Base-by-base conservation (phyloP, 2,888 invertebrate genomes). In the Ferdinandea cuprea region DNA sequence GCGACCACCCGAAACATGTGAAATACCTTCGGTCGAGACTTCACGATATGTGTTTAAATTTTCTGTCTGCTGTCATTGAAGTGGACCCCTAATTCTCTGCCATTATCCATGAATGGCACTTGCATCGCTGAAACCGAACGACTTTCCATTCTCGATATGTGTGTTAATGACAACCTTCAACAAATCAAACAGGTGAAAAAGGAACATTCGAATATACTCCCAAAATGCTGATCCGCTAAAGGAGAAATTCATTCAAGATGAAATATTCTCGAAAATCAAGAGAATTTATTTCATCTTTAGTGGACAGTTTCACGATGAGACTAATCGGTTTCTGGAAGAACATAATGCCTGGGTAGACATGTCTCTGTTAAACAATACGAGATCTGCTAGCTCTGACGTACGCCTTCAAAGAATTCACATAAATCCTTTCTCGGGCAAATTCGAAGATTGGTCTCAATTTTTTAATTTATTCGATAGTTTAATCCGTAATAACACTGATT, bases 231-330 rank as follows among this genome's bases (percentile, higher is more conserved):
- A 59, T 42, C 44, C 28, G 19, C 11, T 44, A n/a, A 59, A 19
- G 17, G 59, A 44, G 8, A 44, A 59, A 15, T 59, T 30, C 5
- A 3, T 44, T 9, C 11, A 15, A 17, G 28, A 44, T 44, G 59
- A 59, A 59, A 59, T 44, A 15, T 59, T 30, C 44, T 37, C 40
- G n/a, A n/a, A n/a, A n/a, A n/a, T n/a, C n/a, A n/a, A n/a, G n/a
- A n/a, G n/a, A n/a, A n/a, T n/a, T n/a, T n/a, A n/a, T n/a, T n/a
- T n/a, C n/a, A n/a, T n/a, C n/a, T n/a, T n/a, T n/a, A n/a, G n/a
- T n/a, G n/a, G 59, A 15, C 11, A 17, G 5, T 5, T 28, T 4
- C 15, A 59, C 9, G 28, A 44, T 30, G 59, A 59, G 44, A 11
- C 19, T 28, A 11, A 44, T n/a, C 28, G n/a, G 0, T 11, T 59